Base-by-base conservation (phyloP, 2,888 invertebrate species). In the Megaustenia siamemsis region DNA sequence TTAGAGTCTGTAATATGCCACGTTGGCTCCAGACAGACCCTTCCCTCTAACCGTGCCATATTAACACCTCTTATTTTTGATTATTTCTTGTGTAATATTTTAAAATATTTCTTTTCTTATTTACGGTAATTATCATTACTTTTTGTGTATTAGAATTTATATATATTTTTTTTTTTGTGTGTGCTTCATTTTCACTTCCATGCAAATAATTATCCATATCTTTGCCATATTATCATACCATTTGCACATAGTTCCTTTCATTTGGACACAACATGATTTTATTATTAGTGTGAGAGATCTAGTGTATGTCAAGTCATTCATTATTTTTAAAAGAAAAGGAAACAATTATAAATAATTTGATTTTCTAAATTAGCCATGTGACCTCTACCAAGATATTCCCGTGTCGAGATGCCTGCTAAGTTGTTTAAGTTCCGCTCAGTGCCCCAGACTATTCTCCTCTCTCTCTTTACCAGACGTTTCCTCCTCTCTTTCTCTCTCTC, bases 111-210 rank as follows among this genome's bases (percentile, higher is more conserved):
- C 43, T 79, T 79, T n/a, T 73, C 21, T 63, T 43, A 32, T 77
- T 76, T 76, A 63, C 45, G 63, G 40, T 84, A 43, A 43, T 75
- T 76, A 73, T 66, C n/a, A 32, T 71, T 49, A 75, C 43, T 79
- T 43, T 76, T 83, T 56, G 24, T 73, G 43, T 40, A 18, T 78
- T 69, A 45, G 40, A 60, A 45, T 82, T 73, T 43, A 38, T 1
- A 45, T 4, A 45, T 45, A 28, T 49, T 73, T 32, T 28, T 49
- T n/a, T n/a, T n/a, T n/a, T n/a, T n/a, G n/a, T n/a, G n/a, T n/a
- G n/a, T 28, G 73, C 49, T 73, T 28, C 32, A 49, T 45, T 49
- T 32, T 49, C 10, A 32, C 32, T 32, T 32, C 49, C 73, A 28
- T 21, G 40, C 69, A 69, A 40, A 21, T n/a, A 15, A 69, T n/a